Conservation (phyloP, 2,888 invertebrate genomes). For the Sycophila texana region DNA sequence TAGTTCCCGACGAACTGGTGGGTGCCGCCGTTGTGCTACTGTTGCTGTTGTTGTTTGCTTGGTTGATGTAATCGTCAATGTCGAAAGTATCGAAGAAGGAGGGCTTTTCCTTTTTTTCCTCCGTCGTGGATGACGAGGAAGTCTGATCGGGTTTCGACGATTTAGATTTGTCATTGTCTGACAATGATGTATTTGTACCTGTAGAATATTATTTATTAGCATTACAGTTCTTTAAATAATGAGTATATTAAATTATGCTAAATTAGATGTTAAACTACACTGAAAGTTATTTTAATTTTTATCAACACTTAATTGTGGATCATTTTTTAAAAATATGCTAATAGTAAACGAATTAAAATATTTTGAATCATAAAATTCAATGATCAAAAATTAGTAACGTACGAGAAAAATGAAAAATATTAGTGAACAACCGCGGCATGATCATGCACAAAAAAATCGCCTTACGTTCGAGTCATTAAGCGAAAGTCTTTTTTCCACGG, state of each 20-base stretch:
- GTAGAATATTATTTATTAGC: too few species aligned
- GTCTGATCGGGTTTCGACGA: conserved; percentile 15
- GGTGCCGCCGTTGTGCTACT: not conserved
- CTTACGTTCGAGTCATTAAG: conserved; percentile 6
- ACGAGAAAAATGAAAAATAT: not conserved
- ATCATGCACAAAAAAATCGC: conserved; percentile 23
- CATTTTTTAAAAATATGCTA: too few species aligned
- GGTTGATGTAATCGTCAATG: conserved; percentile 10
- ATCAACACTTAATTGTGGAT: too few species aligned
- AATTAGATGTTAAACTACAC: not conserved
- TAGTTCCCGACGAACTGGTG: not conserved
- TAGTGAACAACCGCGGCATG: not conserved
- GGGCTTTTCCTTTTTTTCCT: conserved; percentile 21
- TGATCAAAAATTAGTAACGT: not conserved
- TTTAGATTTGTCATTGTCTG: not conserved
- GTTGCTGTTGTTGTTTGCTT: conserved; percentile 3
- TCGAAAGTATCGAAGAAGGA: conserved; percentile 52
- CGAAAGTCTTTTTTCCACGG: conserved; percentile 37
- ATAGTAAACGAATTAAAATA: too few species aligned
- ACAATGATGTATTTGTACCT: not conserved
- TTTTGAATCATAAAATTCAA: too few species aligned
- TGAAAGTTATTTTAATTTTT: not conserved
- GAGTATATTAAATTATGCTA: too few species aligned
- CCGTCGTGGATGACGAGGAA: conserved; percentile 20
- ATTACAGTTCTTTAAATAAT: too few species aligned